Base-by-base conservation (phyloP, 2,113 vertebrate species). In the Vulpes ferrilata region DNA sequence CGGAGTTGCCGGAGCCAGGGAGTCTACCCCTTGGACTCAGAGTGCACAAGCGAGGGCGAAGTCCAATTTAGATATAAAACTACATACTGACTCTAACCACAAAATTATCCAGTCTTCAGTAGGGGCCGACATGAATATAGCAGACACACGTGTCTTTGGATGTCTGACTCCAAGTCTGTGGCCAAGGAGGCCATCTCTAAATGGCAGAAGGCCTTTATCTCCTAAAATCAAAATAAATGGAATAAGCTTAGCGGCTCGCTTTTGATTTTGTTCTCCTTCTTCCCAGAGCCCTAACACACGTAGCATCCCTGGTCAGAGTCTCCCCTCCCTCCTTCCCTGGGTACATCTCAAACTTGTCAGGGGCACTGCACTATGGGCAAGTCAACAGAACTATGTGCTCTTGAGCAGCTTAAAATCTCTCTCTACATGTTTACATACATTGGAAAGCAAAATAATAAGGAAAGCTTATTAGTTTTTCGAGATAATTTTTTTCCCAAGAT, bases 341-440 rank as follows among this genome's bases (percentile, higher is more conserved):
- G 30, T 73, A 85, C 23, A 53, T 22, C n/a, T 82, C 22, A 85
- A 9, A 84, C 16, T 82, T 62, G 27, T 62, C 7, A 32, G 17
- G 11, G 2, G 7, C 25, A 79, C 51, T 95, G 22, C 25, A 43
- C 53, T 91, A 30, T 48, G 25, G 38, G 51, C 87, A 93, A 92
- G 20, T 87, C 5, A 83, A 82, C n/a, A 89, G 51, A 96, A 96
- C 55, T 73, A 93, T 90, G 38, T 93, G 23, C 19, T 88, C 43
- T 76, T 62, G 48, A 92, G 35, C 27, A 82, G 15, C 48, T 81
- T 91, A 69, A 96, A 81, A 84, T 88, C 38, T 84, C 55, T 35
- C 94, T 89, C 2, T 51, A n/a, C 27, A n/a, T 85, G 48, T 71
- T 60, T 65, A 94, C 7, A 38, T 3, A 43, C 43, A 7, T 7